Evolutionary conservation across 1,140 invertebrate genomes (phyloP).

Genomic region (Pteromalus puparum): DNA sequence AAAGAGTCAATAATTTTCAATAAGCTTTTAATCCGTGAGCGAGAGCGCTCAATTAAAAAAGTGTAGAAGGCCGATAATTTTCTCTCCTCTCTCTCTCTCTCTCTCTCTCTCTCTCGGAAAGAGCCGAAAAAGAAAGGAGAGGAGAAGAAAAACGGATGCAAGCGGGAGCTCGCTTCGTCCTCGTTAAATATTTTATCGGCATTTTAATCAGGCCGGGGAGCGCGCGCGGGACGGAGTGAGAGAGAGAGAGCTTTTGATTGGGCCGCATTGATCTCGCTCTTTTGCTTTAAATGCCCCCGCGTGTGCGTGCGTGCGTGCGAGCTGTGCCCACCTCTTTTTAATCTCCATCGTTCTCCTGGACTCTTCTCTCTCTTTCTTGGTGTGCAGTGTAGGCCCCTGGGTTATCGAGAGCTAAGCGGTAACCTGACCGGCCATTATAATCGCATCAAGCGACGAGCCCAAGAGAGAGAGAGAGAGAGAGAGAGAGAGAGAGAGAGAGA

Average conservation of each 20-base stretch:
- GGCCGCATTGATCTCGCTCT: conserved; percentile 48
- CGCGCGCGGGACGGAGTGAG: not conserved
- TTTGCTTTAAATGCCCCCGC: conserved; percentile 45
- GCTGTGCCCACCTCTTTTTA: conserved; percentile 49
- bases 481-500: conserved; percentile 3
- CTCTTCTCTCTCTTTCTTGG: not conserved
- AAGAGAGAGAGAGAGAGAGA: conserved; percentile 7
- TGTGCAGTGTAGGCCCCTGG: conserved; percentile 44
- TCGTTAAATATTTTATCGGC: conserved; percentile 52
- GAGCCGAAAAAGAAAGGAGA: not conserved
- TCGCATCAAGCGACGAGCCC: conserved; percentile 65
- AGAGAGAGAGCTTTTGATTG: conserved; percentile 40
- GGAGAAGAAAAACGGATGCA: conserved; percentile 13
- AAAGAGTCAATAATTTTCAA: conserved; percentile 40
- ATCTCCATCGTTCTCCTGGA: conserved; percentile 47
- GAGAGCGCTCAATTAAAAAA: conserved; percentile 27
- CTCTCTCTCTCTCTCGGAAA: not conserved
- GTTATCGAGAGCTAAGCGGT: conserved; percentile 66
- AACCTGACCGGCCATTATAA: conserved; percentile 72
- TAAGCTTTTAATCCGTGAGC: conserved; percentile 26
- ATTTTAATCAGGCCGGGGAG: conserved; percentile 45
- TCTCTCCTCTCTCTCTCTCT: not conserved
- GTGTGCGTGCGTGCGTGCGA: conserved; percentile 25
- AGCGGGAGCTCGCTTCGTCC: not conserved
- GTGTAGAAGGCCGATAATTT: conserved; percentile 40